A percentile compares a stretch with the other conserved stretches of the same genome.
phyloP scores from a whole-genome alignment of 2,888 invertebrate species.

The Athalia rosae region DNA sequence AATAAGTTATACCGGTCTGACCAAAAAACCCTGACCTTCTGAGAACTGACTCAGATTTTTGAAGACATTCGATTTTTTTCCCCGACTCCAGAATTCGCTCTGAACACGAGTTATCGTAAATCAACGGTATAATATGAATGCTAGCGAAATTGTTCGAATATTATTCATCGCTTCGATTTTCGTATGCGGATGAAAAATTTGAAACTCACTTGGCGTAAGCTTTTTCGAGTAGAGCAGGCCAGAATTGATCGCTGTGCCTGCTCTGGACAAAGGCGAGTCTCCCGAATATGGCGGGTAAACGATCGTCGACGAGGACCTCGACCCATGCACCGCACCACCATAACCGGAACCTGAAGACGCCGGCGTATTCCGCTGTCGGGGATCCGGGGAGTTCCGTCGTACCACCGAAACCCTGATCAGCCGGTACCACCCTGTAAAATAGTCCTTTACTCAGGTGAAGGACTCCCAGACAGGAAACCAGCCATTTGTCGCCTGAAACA shows the following conservation, averaged over 20 bases:
- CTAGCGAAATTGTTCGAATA: too few species aligned
- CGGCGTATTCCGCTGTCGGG: conserved; percentile 78
- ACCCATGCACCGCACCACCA: conserved; percentile 98
- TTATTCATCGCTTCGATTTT: too few species aligned
- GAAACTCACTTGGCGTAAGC: conserved; percentile 90
- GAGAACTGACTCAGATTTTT: too few species aligned
- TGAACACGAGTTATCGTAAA: too few species aligned
- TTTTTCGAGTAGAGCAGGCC: conserved; percentile 93
- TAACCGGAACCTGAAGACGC: conserved; percentile 90
- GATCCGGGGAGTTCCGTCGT: conserved; percentile 74
- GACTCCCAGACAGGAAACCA: conserved; percentile 91
- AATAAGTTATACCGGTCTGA: too few species aligned
- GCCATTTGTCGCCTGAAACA: conserved; percentile 89
- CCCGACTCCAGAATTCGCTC: too few species aligned
- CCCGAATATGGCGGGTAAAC: conserved; percentile 91
- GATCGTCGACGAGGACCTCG: conserved; percentile 91
- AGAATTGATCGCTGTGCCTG: conserved; percentile 86
- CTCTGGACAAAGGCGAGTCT: conserved; percentile 91
- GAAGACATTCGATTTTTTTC: too few species aligned
- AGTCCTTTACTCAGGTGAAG: conserved; percentile 90
- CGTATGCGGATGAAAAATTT: conserved; percentile 46
- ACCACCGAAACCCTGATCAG: conserved; percentile 86
- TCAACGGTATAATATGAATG: too few species aligned
- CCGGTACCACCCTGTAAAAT: conserved; percentile 93
- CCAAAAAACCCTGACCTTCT: too few species aligned